Conservation (phyloP, 2,888 invertebrate genomes). For the Labia minor region DNA sequence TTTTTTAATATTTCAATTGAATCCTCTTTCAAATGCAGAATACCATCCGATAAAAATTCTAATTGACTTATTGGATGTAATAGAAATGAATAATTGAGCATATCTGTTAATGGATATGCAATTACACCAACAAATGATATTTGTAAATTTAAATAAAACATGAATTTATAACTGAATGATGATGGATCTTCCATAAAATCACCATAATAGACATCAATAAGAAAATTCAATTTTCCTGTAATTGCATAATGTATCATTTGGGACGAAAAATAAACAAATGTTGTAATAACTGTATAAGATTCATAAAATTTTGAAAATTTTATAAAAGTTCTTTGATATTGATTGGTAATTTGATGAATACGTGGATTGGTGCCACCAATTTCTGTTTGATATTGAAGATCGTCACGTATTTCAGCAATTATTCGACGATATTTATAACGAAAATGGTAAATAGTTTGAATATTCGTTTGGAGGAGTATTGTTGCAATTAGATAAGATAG, state of each 20-base stretch:
- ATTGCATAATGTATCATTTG: not conserved
- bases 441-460: too few relatives aligned
- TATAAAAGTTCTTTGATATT: not conserved
- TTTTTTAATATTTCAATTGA: not conserved
- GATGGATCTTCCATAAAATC: not conserved
- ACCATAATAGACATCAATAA: not conserved
- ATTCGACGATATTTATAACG: too few relatives aligned
- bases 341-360: not conserved
- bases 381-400: too few relatives aligned
- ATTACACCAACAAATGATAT: not conserved
- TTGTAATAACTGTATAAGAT: not conserved
- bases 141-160: not conserved
- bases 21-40: not conserved
- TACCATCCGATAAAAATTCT: not conserved
- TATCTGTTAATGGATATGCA: not conserved
- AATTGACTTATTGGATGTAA: not conserved
- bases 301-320: not conserved
- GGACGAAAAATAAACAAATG: not conserved
- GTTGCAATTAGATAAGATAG: too few relatives aligned
- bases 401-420: too few relatives aligned
- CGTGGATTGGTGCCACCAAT: not conserved
- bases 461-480: too few relatives aligned
- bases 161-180: not conserved
- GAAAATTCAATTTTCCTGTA: not conserved
- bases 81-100: not conserved